A percentile compares a stretch with the other conserved stretches of the same genome.
These are phyloP conservation scores for Berghia stephanieae DNA, from an alignment of 1,140 invertebrate genomes.

Conservation along the genomic window DNA sequence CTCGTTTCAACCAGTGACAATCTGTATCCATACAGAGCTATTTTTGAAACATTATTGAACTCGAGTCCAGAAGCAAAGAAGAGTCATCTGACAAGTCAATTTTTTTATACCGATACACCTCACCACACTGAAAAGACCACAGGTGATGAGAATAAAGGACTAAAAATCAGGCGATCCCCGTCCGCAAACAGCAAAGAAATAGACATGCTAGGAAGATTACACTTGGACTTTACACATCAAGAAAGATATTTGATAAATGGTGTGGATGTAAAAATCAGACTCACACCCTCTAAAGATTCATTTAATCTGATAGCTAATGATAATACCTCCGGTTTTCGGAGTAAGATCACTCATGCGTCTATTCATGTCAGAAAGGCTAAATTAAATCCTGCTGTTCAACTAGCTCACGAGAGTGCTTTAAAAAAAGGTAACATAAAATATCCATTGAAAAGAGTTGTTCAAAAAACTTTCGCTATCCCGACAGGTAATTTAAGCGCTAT, in stretches of 20 bases:
- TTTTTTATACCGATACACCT: background rate
- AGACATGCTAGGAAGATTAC: constrained; percentile 17
- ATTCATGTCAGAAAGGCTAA: constrained; percentile 18
- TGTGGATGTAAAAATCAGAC: constrained; percentile 17
- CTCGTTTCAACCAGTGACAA: constrained; percentile 17
- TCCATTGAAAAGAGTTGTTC: background rate
- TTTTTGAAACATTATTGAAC: too few relatives aligned
- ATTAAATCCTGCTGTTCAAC: background rate
- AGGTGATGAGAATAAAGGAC: background rate
- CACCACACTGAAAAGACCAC: background rate
- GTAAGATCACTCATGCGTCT: background rate
- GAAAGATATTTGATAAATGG: too few relatives aligned
- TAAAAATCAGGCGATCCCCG: background rate
- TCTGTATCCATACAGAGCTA: too few relatives aligned
- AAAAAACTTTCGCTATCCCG: background rate
- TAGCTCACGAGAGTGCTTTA: too few relatives aligned
- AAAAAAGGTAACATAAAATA: too few relatives aligned
- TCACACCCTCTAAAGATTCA: background rate
- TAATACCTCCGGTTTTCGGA: background rate
- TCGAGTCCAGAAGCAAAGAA: too few relatives aligned
- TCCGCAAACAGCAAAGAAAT: background rate
- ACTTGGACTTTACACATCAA: constrained; percentile 4
- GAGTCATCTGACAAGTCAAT: too few relatives aligned
- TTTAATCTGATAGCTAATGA: constrained; percentile 16
- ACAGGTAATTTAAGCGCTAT: background rate